phyloP scores from a whole-genome alignment of 2,888 invertebrate species.

The Melolontha melolontha region DNA sequence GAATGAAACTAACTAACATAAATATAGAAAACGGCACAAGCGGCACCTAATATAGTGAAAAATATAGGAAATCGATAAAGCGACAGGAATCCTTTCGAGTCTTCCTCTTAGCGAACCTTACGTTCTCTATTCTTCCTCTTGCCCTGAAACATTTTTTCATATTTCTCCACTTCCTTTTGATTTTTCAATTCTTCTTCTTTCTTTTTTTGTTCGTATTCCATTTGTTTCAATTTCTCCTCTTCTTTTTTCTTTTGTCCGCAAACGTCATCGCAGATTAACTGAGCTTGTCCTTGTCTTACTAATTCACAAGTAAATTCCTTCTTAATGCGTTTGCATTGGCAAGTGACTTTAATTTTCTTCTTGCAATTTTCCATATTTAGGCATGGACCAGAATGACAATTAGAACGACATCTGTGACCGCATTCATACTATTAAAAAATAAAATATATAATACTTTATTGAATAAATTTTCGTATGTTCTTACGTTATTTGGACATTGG shows the following conservation, averaged over 20 bases:
- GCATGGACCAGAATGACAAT: constrained; percentile 82
- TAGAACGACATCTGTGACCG: constrained; percentile 82
- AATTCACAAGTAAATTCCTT: constrained; percentile 78
- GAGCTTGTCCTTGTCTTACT: constrained; percentile 66
- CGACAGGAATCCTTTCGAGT: constrained; percentile 59
- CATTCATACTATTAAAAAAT: constrained; percentile 75
- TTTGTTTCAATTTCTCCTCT: constrained; percentile 68
- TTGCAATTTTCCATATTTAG: constrained; percentile 76
- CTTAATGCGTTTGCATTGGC: constrained; percentile 82
- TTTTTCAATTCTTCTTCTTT: constrained; percentile 77
- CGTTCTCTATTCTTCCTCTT: constrained; percentile 72
- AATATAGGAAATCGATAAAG: constrained; percentile 64
- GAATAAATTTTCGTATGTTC: constrained; percentile 48
- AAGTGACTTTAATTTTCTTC: constrained; percentile 83
- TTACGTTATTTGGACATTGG: constrained; percentile 86
- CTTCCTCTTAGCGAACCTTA: constrained; percentile 62
- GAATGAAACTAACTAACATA: constrained; percentile 9
- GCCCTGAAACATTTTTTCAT: constrained; percentile 78
- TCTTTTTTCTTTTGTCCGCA: constrained; percentile 72
- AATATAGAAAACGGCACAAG: constrained; percentile 34
- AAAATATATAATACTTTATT: background rate
- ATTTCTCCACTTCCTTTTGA: constrained; percentile 79
- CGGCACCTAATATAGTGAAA: constrained; percentile 52
- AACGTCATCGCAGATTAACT: constrained; percentile 73
- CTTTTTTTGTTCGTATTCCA: constrained; percentile 70